A percentile compares a stretch with the other conserved stretches of the same genome.
Evolutionary conservation across 2,113 vertebrate genomes (phyloP).

Genomic region (Naja naja): DNA sequence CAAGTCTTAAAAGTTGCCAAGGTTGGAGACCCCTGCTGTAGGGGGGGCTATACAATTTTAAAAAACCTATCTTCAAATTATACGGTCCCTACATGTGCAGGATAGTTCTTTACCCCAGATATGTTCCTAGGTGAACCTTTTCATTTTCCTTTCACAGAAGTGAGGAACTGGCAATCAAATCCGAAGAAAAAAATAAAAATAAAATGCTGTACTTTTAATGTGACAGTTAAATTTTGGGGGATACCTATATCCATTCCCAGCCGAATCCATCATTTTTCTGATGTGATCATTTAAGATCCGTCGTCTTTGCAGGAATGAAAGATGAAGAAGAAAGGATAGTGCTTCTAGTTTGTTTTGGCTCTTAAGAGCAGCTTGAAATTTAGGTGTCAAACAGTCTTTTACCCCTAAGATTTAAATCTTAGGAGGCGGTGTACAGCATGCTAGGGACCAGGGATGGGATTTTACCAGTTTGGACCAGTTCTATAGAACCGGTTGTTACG

Average conservation of each 20-base stretch:
- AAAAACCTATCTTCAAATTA: not conserved
- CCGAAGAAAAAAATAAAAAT: not conserved
- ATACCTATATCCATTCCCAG: not conserved
- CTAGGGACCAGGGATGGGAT: too few species aligned
- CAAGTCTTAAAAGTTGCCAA: too few species aligned
- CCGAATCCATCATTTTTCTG: not conserved
- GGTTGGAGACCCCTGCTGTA: too few species aligned
- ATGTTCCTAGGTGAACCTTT: not conserved
- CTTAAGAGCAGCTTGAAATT: not conserved
- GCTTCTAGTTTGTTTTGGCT: not conserved
- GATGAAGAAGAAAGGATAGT: constrained; percentile 2
- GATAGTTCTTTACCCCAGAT: not conserved
- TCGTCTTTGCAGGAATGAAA: not conserved
- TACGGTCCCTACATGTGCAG: too few species aligned
- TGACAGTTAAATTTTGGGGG: not conserved
- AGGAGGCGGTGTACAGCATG: not conserved
- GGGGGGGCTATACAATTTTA: too few species aligned
- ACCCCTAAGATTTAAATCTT: not conserved
- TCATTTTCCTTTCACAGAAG: not conserved
- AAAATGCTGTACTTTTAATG: not conserved
- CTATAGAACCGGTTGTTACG: too few species aligned
- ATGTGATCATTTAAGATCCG: not conserved
- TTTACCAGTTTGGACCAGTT: too few species aligned
- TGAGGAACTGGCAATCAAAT: not conserved
- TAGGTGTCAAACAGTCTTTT: not conserved